Conservation (phyloP, 2,888 invertebrate genomes). For the Parnassius glacialis region DNA sequence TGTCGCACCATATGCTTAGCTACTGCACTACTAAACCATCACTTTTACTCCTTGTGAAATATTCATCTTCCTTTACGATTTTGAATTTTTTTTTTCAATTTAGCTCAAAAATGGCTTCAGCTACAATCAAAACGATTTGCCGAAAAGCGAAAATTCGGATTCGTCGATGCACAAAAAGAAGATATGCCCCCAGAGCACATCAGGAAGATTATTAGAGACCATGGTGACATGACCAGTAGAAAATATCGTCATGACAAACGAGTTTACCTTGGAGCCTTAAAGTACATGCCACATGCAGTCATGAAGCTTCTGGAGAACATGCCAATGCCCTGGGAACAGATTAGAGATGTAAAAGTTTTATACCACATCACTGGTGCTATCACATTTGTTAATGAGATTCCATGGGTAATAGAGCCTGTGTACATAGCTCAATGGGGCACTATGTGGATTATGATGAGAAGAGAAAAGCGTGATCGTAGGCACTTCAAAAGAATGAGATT, state of each 20-base stretch:
- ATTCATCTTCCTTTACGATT: no score
- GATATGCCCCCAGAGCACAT: slow-evolving; percentile 99
- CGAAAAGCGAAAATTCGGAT: slow-evolving; percentile 99
- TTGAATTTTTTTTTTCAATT: neutral
- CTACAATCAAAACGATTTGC: slow-evolving; percentile 99
- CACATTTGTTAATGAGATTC: slow-evolving; percentile 99
- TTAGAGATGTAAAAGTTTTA: slow-evolving; percentile 97
- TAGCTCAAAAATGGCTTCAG: slow-evolving; percentile 98
- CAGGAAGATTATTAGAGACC: slow-evolving; percentile 98
- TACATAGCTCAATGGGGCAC: slow-evolving; percentile 99
- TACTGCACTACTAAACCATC: no score
- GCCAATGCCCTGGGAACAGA: slow-evolving; percentile 99
- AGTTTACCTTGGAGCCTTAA: slow-evolving; percentile 98
- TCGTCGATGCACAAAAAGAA: slow-evolving; percentile 99
- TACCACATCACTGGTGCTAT: slow-evolving; percentile 99
- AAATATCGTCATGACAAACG: slow-evolving; percentile 99
- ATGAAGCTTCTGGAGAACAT: slow-evolving; percentile 99
- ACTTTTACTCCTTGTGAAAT: no score
- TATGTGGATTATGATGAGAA: slow-evolving; percentile 99
- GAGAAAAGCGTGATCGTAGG: slow-evolving; percentile 98
- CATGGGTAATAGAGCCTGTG: slow-evolving; percentile 99
- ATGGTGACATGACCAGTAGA: slow-evolving; percentile 99
- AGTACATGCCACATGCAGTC: slow-evolving; percentile 99
- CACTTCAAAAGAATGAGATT: slow-evolving; percentile 99
- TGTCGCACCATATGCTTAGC: no score